Base-by-base conservation (phyloP, 2,888 invertebrate genomes). In the Drosophila paranaensis region DNA sequence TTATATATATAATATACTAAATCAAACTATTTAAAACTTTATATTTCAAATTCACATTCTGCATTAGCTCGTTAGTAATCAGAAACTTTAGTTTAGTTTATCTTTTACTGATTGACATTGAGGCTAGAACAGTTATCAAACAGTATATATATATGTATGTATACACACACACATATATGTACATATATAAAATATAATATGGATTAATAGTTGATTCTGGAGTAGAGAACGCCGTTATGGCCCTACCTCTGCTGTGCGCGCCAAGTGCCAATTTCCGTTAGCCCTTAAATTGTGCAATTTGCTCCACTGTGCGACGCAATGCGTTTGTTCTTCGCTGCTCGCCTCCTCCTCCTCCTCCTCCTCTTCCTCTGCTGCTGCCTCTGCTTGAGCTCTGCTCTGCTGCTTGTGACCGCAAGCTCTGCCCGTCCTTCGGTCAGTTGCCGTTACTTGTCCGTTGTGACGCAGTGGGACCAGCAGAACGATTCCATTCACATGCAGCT, bases 401-500 rank as follows among this genome's bases (percentile, higher is more conserved):
- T 11, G 11, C 20, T 45, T 20, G 20, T 51, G 25, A 46, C 58
- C 37, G 13, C 45, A 48, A 37, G 30, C 50, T 39, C 20, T 33
- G 51, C 0, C 58, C 48, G 54, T 63, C 35, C 57, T 53, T 30
- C 10, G 45, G n/a, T 10, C 50, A 40, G 33, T 10, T 60, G 55
- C 9, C 35, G 35, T 35, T 16, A 16, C 20, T 14, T 30, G 35
- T 27, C 58, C 16, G 63, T 14, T 50, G 48, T 81, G 79, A 75
- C 82, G 75, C 81, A 77, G 74, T 71, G 55, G 68, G 37, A 58
- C 46, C 35, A 50, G 37, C 33, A 57, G 50, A 63, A 63, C 48
- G 81, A 30, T 79, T 53, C 46, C 45, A 60, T 88, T 86, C 82
- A 55, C 82, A 82, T 67, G 81, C 89, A 76, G 82, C 80, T 82